phyloP scores from a whole-genome alignment of 2,113 vertebrate species.

The Willisornis vidua region DNA sequence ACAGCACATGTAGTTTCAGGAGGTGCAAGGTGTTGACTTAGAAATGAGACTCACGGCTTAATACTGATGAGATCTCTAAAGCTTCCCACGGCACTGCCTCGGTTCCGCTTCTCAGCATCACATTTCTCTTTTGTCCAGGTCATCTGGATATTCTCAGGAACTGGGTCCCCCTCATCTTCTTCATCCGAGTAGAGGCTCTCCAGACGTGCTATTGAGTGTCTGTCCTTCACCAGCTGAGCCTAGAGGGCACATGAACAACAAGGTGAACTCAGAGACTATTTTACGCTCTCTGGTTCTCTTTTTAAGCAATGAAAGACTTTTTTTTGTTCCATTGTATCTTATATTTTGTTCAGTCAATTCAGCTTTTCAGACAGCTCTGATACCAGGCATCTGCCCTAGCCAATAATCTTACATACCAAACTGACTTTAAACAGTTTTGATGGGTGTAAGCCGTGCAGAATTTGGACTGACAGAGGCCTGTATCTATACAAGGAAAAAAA shows the following conservation, averaged over 20 bases:
- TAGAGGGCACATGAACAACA: constrained; percentile 14
- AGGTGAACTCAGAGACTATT: not conserved
- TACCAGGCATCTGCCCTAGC: not conserved
- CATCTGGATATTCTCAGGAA: constrained; percentile 92
- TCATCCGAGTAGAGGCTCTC: constrained; percentile 94
- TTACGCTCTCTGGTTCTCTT: not conserved
- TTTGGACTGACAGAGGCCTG: not conserved
- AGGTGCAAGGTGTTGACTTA: not conserved
- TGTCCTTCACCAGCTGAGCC: constrained; percentile 97
- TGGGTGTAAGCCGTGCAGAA: not conserved
- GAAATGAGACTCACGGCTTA: constrained; percentile 88
- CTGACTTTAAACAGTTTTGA: not conserved
- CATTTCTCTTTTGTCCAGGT: constrained; percentile 94
- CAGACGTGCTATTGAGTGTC: constrained; percentile 89
- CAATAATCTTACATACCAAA: not conserved
- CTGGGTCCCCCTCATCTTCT: constrained; percentile 84
- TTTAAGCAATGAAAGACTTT: not conserved
- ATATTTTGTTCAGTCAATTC: not conserved
- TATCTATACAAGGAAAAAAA: not conserved
- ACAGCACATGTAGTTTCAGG: not conserved
- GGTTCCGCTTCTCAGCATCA: constrained; percentile 83
- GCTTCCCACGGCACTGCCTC: constrained; percentile 83
- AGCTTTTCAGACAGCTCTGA: not conserved
- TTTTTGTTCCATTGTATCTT: not conserved
- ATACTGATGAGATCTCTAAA: constrained; percentile 95